These are phyloP conservation scores for Yponomeuta malinellus DNA, from an alignment of 2,888 invertebrate species.

Conservation along the genomic window DNA sequence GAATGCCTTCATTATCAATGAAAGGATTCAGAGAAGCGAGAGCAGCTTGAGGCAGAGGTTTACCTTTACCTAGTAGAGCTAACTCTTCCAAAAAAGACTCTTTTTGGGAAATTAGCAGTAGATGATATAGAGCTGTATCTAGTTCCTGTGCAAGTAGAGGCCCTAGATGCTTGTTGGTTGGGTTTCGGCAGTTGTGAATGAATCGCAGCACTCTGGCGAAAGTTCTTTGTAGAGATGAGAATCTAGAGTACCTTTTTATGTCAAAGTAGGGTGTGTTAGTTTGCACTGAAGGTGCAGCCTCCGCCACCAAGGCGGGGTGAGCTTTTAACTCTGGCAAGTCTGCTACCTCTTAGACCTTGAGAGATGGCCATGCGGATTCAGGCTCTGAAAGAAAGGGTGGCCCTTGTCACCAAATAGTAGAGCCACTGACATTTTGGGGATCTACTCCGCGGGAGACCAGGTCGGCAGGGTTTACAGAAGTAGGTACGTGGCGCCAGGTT, in stretches of 20 bases:
- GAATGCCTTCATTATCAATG: conserved; percentile 14
- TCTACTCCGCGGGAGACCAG: neutral
- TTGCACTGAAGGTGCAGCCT: no score
- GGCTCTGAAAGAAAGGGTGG: neutral
- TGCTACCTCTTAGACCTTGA: neutral
- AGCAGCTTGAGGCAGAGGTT: conserved; percentile 11
- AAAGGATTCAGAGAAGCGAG: no score
- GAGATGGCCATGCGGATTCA: neutral
- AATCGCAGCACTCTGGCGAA: conserved; percentile 5
- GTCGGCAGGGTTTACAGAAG: neutral
- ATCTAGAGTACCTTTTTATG: neutral
- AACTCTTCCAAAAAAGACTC: neutral
- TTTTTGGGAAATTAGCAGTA: neutral
- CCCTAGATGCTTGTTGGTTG: neutral
- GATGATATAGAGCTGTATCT: neutral
- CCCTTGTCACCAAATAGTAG: conserved; percentile 9
- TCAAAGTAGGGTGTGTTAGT: neutral
- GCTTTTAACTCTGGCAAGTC: neutral
- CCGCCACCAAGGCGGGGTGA: neutral
- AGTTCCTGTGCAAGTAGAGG: neutral
- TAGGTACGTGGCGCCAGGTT: neutral
- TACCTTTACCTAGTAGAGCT: neutral
- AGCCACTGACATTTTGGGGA: no score
- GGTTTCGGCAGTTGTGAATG: neutral
- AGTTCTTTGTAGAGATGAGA: neutral